Percentiles rank a stretch among this genome's conserved stretches.
Conservation (phyloP, 1,140 invertebrate genomes). For the Drosophila biarmipes region DNA sequence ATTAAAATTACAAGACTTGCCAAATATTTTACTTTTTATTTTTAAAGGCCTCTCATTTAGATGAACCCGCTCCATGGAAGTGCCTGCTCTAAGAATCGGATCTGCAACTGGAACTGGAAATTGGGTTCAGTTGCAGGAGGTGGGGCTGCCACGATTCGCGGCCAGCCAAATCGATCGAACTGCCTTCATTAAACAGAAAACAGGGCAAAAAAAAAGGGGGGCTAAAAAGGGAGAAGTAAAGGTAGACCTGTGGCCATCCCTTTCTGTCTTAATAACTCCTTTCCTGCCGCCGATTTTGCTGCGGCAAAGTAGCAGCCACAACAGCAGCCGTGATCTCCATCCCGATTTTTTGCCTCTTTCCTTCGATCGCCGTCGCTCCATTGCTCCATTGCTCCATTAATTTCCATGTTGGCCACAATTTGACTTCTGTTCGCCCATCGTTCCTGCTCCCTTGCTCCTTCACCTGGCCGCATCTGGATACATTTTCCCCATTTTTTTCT, state of each 20-base stretch:
- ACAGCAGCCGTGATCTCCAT: conserved; percentile 62
- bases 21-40: no score
- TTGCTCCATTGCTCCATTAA: conserved; percentile 65
- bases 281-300: conserved; percentile 73
- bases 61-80: not conserved
- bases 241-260: conserved; percentile 29
- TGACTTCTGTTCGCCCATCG: conserved; percentile 72
- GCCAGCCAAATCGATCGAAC: conserved; percentile 79
- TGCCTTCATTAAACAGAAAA: conserved; percentile 77
- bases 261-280: conserved; percentile 71
- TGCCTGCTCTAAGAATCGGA: conserved; percentile 10
- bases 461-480: not conserved
- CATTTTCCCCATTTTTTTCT: conserved; percentile 24
- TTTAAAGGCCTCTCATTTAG: no score
- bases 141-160: conserved; percentile 59
- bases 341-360: conserved; percentile 12
- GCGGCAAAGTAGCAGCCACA: conserved; percentile 18
- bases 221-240: conserved; percentile 11
- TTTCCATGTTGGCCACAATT: conserved; percentile 80
- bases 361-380: conserved; percentile 53
- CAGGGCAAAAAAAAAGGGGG: conserved; percentile 12
- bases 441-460: conserved; percentile 22
- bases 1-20: no score
- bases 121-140: conserved; percentile 5
- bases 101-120: conserved; percentile 41